phyloP scores from a whole-genome alignment of 1,140 invertebrate species.

The Drosophila dunni region DNA sequence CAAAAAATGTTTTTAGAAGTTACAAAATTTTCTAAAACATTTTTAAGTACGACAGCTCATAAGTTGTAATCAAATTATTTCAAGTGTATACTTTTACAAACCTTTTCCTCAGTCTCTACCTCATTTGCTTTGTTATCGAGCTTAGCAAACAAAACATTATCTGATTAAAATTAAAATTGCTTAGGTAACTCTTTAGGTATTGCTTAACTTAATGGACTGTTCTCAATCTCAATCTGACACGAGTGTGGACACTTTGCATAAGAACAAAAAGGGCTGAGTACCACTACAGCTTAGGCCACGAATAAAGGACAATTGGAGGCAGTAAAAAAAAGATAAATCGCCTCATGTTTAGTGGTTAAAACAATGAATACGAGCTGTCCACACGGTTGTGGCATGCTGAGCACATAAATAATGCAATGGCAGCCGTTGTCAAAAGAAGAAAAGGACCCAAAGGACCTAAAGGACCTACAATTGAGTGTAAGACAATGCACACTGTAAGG shows the following conservation, averaged over 20 bases:
- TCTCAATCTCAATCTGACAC: slow-evolving; percentile 40
- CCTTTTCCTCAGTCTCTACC: no score
- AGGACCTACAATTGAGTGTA: slow-evolving; percentile 31
- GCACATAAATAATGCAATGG: slow-evolving; percentile 57
- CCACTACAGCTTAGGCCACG: slow-evolving; percentile 5
- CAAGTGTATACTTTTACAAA: no score
- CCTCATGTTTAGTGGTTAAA: slow-evolving; percentile 43
- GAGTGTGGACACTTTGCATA: slow-evolving; percentile 41
- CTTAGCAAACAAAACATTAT: slow-evolving; percentile 8
- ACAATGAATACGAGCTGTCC: slow-evolving; percentile 53
- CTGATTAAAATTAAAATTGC: slow-evolving; percentile 34
- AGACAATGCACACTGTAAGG: slow-evolving; percentile 41
- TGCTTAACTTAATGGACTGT: slow-evolving; percentile 23
- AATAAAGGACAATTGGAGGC: slow-evolving; percentile 35
- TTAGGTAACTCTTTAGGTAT: slow-evolving; percentile 6
- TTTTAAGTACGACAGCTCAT: no score
- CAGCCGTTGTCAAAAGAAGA: slow-evolving; percentile 30
- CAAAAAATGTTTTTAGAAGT: background rate
- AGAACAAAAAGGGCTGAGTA: slow-evolving; percentile 9
- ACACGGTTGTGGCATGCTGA: slow-evolving; percentile 42
- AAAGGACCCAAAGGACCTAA: slow-evolving; percentile 12
- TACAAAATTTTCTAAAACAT: no score
- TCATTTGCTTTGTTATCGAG: no score
- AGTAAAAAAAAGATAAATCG: slow-evolving; percentile 52
- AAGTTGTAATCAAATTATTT: no score